phyloP scores from a whole-genome alignment of 2,888 invertebrate genomes.

The Dioctria rufipes region DNA sequence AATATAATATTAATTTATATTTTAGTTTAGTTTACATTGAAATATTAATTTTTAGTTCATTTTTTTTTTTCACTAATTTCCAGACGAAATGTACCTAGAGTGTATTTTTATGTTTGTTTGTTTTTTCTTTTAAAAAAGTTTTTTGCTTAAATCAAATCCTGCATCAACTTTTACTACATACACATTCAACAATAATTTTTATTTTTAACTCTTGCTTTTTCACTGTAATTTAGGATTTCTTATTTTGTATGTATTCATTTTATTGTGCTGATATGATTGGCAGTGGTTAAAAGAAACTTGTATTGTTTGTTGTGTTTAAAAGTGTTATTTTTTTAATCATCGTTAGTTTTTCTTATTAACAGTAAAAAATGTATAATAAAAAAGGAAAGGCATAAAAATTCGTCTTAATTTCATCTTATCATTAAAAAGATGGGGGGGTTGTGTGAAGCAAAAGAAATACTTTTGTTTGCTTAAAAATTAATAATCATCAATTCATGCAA shows the following conservation, averaged over 20 bases:
- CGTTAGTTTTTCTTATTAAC: too few relatives aligned
- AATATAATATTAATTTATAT: not conserved
- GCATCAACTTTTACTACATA: not conserved
- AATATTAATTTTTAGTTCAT: slow-evolving; percentile 5
- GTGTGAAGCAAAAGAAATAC: too few relatives aligned
- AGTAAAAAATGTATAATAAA: too few relatives aligned
- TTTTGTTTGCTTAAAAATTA: too few relatives aligned
- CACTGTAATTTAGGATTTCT: not conserved
- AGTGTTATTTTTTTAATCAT: too few relatives aligned
- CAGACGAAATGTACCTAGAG: not conserved
- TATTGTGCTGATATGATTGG: slow-evolving; percentile 53
- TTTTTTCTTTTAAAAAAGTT: not conserved
- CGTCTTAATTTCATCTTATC: too few relatives aligned
- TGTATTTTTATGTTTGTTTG: not conserved
- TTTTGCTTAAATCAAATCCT: too few relatives aligned
- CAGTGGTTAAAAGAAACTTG: slow-evolving; percentile 41
- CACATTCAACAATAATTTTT: slow-evolving; percentile 9
- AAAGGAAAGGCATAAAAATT: too few relatives aligned
- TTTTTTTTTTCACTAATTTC: slow-evolving; percentile 24
- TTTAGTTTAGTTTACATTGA: slow-evolving; percentile 28
- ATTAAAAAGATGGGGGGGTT: too few relatives aligned
- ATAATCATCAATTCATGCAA: too few relatives aligned
- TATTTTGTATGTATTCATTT: not conserved
- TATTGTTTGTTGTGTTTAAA: not conserved
- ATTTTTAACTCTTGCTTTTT: not conserved